Evolutionary conservation across 2,888 invertebrate genomes (phyloP).

Genomic region (Dynastes grantii): DNA sequence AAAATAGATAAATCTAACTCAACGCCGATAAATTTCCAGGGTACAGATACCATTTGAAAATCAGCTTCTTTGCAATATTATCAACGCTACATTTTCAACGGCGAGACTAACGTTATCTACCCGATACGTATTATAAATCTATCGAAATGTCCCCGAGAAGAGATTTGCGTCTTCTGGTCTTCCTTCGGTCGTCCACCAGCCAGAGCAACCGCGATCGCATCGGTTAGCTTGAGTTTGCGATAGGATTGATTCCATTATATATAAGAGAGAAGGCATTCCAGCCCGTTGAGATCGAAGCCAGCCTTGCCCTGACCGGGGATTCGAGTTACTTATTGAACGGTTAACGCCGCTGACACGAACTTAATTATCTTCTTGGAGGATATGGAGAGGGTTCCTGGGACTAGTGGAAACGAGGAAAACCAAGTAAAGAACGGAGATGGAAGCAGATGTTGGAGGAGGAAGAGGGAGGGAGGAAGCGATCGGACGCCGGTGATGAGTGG

Average conservation of each 20-base stretch:
- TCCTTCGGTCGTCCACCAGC: neutral
- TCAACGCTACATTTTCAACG: neutral
- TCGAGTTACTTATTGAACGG: constrained; percentile 60
- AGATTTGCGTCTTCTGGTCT: neutral
- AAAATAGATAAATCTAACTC: too few species aligned
- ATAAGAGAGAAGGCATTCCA: neutral
- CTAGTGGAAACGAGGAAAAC: too few species aligned
- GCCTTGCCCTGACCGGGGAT: neutral
- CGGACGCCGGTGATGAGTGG: neutral
- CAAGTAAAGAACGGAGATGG: constrained; percentile 46
- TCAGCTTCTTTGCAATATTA: too few species aligned
- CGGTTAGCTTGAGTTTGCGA: constrained; percentile 21
- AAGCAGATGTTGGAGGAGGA: neutral
- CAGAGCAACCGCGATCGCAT: neutral
- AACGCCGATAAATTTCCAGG: too few species aligned
- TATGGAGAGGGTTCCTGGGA: neutral
- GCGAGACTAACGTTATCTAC: neutral
- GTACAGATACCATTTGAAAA: too few species aligned
- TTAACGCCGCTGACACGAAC: constrained; percentile 62
- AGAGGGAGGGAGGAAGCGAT: constrained; percentile 1
- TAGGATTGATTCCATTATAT: constrained; percentile 28
- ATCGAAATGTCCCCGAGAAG: neutral
- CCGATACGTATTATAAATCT: neutral
- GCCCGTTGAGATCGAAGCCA: neutral
- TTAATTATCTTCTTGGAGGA: constrained; percentile 59